Conservation (phyloP, 1,140 invertebrate species). For the Drosophila malerkotliana region DNA sequence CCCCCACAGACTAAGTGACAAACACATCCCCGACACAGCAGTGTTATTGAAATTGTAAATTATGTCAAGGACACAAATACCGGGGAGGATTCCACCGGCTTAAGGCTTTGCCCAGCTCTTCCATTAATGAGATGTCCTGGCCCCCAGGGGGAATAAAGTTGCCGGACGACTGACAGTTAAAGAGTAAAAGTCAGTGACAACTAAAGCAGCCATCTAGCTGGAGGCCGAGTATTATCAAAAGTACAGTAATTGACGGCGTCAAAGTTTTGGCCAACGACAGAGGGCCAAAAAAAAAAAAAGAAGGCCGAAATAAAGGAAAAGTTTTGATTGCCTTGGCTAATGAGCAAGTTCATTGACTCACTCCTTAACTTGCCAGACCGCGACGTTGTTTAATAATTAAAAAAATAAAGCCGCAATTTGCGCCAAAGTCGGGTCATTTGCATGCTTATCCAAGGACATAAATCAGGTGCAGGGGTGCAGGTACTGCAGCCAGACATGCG, state of each 20-base stretch:
- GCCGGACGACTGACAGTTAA: slow-evolving; percentile 65
- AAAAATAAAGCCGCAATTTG: slow-evolving; percentile 39
- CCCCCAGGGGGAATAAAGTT: slow-evolving; percentile 45
- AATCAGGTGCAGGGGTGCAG: slow-evolving; percentile 52
- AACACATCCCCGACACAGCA: slow-evolving; percentile 6
- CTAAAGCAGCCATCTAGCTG: slow-evolving; percentile 37
- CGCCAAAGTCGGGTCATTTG: slow-evolving; percentile 50
- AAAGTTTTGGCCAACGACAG: slow-evolving; percentile 38
- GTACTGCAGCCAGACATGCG: slow-evolving; percentile 73
- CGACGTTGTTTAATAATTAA: slow-evolving; percentile 72
- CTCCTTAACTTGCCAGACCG: slow-evolving; percentile 42
- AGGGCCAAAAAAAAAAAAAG: slow-evolving; percentile 11
- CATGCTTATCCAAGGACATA: slow-evolving; percentile 57
- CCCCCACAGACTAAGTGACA: too few relatives aligned
- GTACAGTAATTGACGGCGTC: slow-evolving; percentile 64
- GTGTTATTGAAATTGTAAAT: slow-evolving; percentile 81
- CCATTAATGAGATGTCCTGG: slow-evolving; percentile 37
- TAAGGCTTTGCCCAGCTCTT: slow-evolving; percentile 1
- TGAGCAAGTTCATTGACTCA: slow-evolving; percentile 62
- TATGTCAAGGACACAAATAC: slow-evolving; percentile 72
- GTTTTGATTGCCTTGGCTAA: slow-evolving; percentile 65
- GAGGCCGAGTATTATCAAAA: slow-evolving; percentile 8
- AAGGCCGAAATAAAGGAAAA: slow-evolving; percentile 32
- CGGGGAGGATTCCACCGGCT: not conserved
- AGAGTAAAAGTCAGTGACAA: slow-evolving; percentile 74